Base-by-base conservation (phyloP, 2,113 vertebrate genomes). In the Gnathonemus echidnorhynchus region DNA sequence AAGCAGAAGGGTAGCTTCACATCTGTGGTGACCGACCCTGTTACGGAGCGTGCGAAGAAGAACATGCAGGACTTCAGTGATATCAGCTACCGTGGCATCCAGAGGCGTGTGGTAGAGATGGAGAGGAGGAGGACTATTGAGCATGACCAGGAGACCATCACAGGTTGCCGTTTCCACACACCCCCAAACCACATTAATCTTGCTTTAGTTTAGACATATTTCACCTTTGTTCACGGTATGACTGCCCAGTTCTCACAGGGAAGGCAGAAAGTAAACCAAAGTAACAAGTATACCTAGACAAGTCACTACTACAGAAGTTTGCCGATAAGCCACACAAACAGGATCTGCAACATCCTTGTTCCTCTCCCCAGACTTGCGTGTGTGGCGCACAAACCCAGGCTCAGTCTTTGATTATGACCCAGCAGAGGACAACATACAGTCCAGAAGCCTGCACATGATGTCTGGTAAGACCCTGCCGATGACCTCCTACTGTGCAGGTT, bases 401-500 rank as follows among this genome's bases (percentile, higher is more conserved):
- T 99, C 98, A 0, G 98, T 99, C 92, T 99, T 99, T 77, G 98
- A 99, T 94, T 99, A 99, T 1, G 98, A 99, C 93, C 98, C 98
- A 0, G 98, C 98, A 8, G 98, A 99, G 95, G 98, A 99, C 95
- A 99, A 99, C 91, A 99, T 99, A 93, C 98, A 99, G 90, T 99
- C 98, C 91, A 96, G 98, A 92, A 99, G 98, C 95, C 95, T 99
- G 90, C 98, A 99, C 93, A 95, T 98, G 97, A 95, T 99, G 94
- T 97, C 97, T 89, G 98, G 98, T 99, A 93, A 45, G 93, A 62
- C 27, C n/a, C 19, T 50, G 3, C 70, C 21, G 0, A 19, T 5
- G 13, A 35, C 70, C 70, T 5, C 35, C 13, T 5, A 46, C 0
- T 17, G 56, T 0, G 6, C 3, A 10, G 62, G 53, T 15, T 77